These are phyloP conservation scores for Myotis yumanensis DNA, from an alignment of 2,113 vertebrate genomes.

Conservation along the genomic window DNA sequence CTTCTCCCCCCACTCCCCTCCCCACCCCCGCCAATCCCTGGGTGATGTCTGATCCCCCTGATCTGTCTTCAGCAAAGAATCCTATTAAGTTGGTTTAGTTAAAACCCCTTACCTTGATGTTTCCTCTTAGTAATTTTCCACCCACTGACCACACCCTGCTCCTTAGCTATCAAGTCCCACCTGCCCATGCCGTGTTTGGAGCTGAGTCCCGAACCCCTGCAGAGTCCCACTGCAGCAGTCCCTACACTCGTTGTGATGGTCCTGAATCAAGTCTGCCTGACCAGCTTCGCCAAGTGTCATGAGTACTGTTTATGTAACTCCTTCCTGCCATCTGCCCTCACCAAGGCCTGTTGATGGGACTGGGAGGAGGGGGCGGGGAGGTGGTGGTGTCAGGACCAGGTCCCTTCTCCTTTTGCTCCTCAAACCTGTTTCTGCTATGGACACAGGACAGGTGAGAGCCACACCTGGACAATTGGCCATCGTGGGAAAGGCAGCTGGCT, in stretches of 20 bases:
- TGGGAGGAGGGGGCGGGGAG: no score
- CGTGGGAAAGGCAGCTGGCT: background rate
- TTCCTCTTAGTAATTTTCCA: background rate
- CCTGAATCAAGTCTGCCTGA: background rate
- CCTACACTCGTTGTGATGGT: background rate
- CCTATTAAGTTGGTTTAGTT: background rate
- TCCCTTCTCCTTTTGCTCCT: background rate
- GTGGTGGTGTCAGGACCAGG: background rate
- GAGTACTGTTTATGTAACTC: background rate
- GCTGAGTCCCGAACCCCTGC: background rate
- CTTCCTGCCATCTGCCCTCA: background rate
- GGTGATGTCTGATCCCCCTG: background rate
- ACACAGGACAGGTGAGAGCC: background rate
- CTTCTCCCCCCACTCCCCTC: rapidly evolving
- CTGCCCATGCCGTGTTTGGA: background rate
- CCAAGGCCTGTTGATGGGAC: background rate
- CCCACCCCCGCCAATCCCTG: no score
- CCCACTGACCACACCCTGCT: background rate
- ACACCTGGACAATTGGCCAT: background rate
- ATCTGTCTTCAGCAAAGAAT: background rate
- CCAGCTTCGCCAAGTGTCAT: background rate
- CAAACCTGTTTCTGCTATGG: background rate
- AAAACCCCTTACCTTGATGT: background rate
- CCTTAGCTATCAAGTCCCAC: background rate
- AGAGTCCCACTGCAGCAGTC: background rate